Conservation (phyloP, 2,888 invertebrate species). For the Aleiodes leptofemur region DNA sequence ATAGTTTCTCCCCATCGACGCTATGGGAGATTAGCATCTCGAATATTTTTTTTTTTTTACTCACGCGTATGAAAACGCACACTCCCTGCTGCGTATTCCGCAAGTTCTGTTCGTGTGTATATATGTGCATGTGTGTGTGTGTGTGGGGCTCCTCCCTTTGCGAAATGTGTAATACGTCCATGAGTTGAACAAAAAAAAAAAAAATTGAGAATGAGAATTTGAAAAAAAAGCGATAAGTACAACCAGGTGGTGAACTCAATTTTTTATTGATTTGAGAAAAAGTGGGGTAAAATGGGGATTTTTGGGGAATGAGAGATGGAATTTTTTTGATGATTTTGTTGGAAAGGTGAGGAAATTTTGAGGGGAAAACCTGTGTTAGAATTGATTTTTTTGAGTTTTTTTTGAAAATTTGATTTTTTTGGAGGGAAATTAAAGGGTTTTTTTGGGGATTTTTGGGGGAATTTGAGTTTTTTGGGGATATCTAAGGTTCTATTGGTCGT, state of each 20-base stretch:
- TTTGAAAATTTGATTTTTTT: no score
- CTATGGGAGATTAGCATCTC: conserved; percentile 73
- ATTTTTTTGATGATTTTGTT: not conserved
- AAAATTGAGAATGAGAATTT: not conserved
- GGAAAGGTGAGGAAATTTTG: no score
- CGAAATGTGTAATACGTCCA: not conserved
- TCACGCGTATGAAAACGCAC: conserved; percentile 39
- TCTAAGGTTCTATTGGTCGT: no score
- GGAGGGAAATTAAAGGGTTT: no score
- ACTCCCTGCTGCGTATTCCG: conserved; percentile 27
- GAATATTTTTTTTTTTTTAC: conserved; percentile 58
- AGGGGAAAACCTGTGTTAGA: no score
- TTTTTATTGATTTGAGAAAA: not conserved
- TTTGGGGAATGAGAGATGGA: not conserved
- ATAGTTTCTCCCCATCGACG: conserved; percentile 64
- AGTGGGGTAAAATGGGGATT: no score
- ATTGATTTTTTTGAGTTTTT: no score
- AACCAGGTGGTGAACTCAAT: not conserved
- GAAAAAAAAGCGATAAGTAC: conserved; percentile 14
- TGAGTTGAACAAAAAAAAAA: not conserved
- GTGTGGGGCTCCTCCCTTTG: not conserved
- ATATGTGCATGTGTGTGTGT: no score
- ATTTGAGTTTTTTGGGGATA: no score
- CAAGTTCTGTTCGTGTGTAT: conserved; percentile 25
- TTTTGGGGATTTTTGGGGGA: no score